Evolutionary conservation across 1,140 invertebrate genomes (phyloP), one percentile per base, ranked within the genome.

Genomic region (Euschistus heros): DNA sequence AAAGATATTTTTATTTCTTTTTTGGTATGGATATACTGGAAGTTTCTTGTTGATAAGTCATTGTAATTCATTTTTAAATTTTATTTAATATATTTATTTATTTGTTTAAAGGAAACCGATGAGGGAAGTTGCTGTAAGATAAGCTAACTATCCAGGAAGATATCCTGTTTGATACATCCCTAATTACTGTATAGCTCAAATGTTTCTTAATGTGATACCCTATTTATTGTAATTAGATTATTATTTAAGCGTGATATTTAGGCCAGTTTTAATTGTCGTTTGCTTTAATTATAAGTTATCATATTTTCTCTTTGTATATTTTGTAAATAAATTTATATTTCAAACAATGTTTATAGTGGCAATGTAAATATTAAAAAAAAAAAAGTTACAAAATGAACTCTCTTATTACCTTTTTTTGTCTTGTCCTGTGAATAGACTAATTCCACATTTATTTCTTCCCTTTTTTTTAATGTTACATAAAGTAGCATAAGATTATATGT

Each of bases 251-350:
- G 47, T 50, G 47, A 50, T 50, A 50, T 50, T 50, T 50, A 50
- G 47, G 47, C 47, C 47, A 50, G 47, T 50, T 50, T 50, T 22
- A 50, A 50, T 37, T 10, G 33, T 37, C 33, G 10, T 50, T 50
- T 50, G n/a, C 22, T 50, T 20, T 50, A 50, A 20, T 50, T 50
- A 20, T 50, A 50, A 50, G n/a, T 50, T 50, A 50, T 50, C n/a
- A 50, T 20, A 50, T 50, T 20, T 50, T 50, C 47, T 50, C 47
- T 22, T 20, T 50, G 47, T 50, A 50, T 50, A 50, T 50, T 50
- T 50, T 50, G 47, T 50, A 50, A 50, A 50, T 50, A 50, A 50
- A 50, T 50, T 50, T 50, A 50, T 50, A 50, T 50, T 50, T 50
- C n/a, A 14, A 50, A 10, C 10, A 50, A 50, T 50, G n/a, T 50